A percentile compares a stretch with the other conserved stretches of the same genome.
Evolutionary conservation across 1,140 invertebrate genomes (phyloP).

Genomic region (Tetragnatha versicolor): DNA sequence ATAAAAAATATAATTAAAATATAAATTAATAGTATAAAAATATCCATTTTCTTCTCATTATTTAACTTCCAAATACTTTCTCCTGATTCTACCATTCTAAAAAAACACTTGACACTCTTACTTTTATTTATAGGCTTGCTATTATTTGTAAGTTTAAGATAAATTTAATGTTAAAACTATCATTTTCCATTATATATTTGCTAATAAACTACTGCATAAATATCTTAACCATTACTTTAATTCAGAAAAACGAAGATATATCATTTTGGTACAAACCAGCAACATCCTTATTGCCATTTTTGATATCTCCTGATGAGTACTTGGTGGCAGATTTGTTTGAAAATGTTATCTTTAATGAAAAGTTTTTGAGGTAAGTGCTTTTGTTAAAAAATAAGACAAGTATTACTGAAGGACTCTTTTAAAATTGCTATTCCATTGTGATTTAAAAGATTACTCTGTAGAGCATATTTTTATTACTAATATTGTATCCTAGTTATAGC

Average conservation of each 20-base stretch:
- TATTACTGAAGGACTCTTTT: not conserved
- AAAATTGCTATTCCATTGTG: not conserved
- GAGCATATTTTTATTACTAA: not conserved
- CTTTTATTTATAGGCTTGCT: not conserved
- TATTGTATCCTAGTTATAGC: too few relatives aligned
- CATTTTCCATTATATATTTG: not conserved
- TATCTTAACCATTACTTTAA: not conserved
- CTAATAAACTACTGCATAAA: not conserved
- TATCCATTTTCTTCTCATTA: too few relatives aligned
- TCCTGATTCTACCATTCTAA: too few relatives aligned
- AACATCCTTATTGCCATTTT: slow-evolving; percentile 6
- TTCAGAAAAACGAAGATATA: not conserved
- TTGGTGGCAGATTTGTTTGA: slow-evolving; percentile 33
- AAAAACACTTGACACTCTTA: not conserved
- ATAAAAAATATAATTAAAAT: too few relatives aligned
- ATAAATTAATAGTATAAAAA: too few relatives aligned
- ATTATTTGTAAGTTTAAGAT: not conserved
- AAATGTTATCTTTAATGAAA: slow-evolving; percentile 30
- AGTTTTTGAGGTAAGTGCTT: slow-evolving; percentile 16
- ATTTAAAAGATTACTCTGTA: not conserved
- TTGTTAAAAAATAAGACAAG: not conserved
- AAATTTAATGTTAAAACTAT: not conserved
- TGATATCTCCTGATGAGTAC: slow-evolving; percentile 8
- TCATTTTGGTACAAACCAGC: slow-evolving; percentile 12
- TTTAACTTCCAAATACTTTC: too few relatives aligned